A percentile compares a stretch with the other conserved stretches of the same genome.
Evolutionary conservation across 2,113 vertebrate genomes (phyloP).

Genomic region (Cairina moschata): DNA sequence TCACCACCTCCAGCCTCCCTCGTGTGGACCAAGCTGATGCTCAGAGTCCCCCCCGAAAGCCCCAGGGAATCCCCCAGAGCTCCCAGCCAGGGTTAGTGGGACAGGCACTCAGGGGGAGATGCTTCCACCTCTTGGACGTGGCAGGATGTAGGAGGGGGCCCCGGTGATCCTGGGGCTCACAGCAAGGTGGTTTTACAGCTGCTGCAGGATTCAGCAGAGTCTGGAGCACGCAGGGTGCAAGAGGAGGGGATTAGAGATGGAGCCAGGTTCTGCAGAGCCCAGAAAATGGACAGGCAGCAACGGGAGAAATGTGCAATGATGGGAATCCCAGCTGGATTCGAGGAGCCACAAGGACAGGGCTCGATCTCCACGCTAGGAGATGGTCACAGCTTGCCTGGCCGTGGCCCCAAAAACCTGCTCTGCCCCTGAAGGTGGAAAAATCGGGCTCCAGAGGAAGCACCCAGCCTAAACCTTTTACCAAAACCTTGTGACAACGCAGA

Average conservation of each 20-base stretch:
- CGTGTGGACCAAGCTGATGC: neutral
- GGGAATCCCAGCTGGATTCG: neutral
- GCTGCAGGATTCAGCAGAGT: neutral
- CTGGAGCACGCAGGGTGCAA: no score
- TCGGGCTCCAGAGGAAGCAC: neutral
- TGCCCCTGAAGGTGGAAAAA: fast-evolving
- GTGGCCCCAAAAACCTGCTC: neutral
- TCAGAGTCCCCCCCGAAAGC: neutral
- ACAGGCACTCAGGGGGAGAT: neutral
- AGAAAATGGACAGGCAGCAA: neutral
- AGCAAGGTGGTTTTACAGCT: neutral
- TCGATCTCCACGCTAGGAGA: no score
- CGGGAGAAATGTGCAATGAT: fast-evolving
- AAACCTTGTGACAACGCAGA: neutral
- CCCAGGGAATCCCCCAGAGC: neutral
- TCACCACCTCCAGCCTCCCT: neutral
- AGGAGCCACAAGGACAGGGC: fast-evolving
- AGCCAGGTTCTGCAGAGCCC: neutral
- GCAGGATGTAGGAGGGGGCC: neutral
- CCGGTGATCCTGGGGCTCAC: neutral
- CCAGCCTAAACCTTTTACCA: neutral
- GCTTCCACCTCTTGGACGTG: neutral
- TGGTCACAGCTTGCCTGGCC: neutral
- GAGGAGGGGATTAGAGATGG: neutral
- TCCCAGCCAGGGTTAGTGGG: neutral